Base-by-base conservation (phyloP, 2,797 vertebrate species). In the Sardinella longiceps region DNA sequence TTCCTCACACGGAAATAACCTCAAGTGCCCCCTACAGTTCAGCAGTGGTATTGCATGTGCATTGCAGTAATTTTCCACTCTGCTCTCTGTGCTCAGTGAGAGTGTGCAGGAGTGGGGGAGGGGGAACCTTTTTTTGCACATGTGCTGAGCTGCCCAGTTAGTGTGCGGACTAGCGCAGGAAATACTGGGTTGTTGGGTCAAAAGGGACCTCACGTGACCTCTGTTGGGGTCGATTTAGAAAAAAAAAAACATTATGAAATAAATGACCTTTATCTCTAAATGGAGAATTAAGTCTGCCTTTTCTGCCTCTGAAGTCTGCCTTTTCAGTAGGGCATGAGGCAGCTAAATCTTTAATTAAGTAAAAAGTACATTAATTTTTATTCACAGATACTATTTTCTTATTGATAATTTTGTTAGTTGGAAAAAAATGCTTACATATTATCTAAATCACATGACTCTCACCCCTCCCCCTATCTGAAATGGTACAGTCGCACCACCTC, bases 1-100 rank as follows among this genome's bases (percentile, higher is more conserved):
- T 77, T 43, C 23, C 18, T 77, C 70, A 43, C 20, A 77, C 39
- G 18, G 37, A 23, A 39, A 77, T 77, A 43, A 6, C 33, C 70
- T 37, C 23, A 43, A 4, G 0, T 10, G 18, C 70, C 70, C 70
- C 70, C 70, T 77, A 43, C 37, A 23, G 70, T 39, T 20, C 6
- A 5, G 33, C 6, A 10, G 6, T 43, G 70, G 70, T 77, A 77
- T 11, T 77, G 70, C 70, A 43, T 9, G 15, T 23, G 18, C 15
- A 2, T 37, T 6, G 33, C 91, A 92, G 95, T 95, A 92, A 91
- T 94, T 94, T 94, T 94, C 94, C 93, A 94, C 91, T 87, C 86
- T 45, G 87, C 89, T 89, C 88, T 87, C 86, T 1, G 89, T 88
- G 84, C 88, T 86, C 88, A 86, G 84, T 83, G 82, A 5, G 63